Evolutionary conservation across 2,113 vertebrate species (phyloP), one percentile per base, ranked within the genome.

Genomic region (Sphyrna mokarran): DNA sequence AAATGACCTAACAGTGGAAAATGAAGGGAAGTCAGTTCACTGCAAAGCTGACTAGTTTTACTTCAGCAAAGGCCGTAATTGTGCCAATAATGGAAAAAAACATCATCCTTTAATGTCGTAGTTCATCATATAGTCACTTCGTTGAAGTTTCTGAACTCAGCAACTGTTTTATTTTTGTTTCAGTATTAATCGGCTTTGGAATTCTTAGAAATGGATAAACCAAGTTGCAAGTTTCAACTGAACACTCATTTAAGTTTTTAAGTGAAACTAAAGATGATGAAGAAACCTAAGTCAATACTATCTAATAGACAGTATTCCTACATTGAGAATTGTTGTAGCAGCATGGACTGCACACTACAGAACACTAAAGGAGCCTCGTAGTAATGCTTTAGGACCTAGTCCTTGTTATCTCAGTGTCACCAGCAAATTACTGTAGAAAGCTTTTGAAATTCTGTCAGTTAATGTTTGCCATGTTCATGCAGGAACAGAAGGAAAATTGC

Each of bases 1-100:
- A 63, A 93, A 93, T 93, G 89, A 66, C 10, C 61, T 22, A 8
- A 68, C 58, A 37, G 61, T 10, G 61, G 29, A 93, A 68, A 37
- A 93, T 93, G 63, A n/a, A 93, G 89, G 16, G n/a, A 33, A 93
- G 89, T 68, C 18, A 37, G 61, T 93, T 66, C 37, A 93, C 89
- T 2, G 7, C n/a, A n/a, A 43, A 66, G 87, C 61, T 93, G 18
- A 58, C 61, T 93, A 22, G n/a, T 6, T 66, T 22, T 66, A 33
- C n/a, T 93, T 37, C 61, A 93, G 61, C 5, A 93, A 33, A 68
- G 16, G 16, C 61, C 89, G 22, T 93, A 93, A 93, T 91, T 66
- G 61, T 66, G 61, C 33, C 89, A 91, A 16, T 91, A 33, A 20
- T 33, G 18, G 89, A 66, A 66, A 91, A 63, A 18, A 66, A 66